These are phyloP conservation scores for Parotocinclus haroldoi DNA, from an alignment of 2,797 vertebrate genomes.

Conservation along the genomic window DNA sequence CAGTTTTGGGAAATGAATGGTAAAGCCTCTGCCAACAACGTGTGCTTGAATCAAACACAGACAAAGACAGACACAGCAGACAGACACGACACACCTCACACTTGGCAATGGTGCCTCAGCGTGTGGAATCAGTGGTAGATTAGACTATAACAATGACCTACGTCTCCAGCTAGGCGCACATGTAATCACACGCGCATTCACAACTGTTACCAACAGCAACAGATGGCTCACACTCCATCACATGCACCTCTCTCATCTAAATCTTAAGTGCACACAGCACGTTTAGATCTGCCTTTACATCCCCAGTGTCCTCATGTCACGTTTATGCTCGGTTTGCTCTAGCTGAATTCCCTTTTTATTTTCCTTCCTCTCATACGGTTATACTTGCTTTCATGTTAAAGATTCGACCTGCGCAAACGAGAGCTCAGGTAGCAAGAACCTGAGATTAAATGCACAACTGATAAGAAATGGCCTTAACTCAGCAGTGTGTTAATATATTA, in stretches of 20 bases:
- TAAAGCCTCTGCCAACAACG: not conserved
- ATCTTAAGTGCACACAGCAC: conserved; percentile 11
- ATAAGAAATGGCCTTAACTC: too few species aligned
- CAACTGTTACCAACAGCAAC: conserved; percentile 58
- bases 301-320: conserved; percentile 28
- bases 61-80: too few species aligned
- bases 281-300: too few species aligned
- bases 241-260: conserved; percentile 29
- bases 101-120: conserved; percentile 12
- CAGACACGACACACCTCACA: too few species aligned
- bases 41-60: conserved; percentile 1
- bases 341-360: too few species aligned
- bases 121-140: conserved; percentile 49
- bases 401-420: too few species aligned
- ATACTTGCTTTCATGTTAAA: too few species aligned
- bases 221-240: conserved; percentile 57
- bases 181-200: conserved; percentile 40
- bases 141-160: conserved; percentile 53
- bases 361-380: too few species aligned
- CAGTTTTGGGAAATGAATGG: conserved; percentile 1
- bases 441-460: too few species aligned
- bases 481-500: too few species aligned
- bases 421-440: too few species aligned
- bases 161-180: conserved; percentile 58
- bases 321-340: not conserved